phyloP scores from a whole-genome alignment of 2,797 vertebrate species.

The Intellagama lesueurii region DNA sequence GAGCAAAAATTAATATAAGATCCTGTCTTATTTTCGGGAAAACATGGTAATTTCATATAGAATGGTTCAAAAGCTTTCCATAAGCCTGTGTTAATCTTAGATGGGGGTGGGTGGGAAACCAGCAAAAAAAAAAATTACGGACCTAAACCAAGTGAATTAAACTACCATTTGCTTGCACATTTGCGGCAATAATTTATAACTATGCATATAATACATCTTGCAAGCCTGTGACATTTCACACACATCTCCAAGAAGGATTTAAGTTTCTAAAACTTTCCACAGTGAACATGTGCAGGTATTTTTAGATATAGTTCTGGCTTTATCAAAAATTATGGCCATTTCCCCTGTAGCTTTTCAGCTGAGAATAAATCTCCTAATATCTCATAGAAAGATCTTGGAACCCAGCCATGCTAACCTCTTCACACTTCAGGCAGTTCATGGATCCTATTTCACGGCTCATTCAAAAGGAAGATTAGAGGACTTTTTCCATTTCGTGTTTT shows the following conservation, averaged over 20 bases:
- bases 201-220: neutral
- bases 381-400: slow-evolving; percentile 40
- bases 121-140: neutral
- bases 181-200: neutral
- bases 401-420: slow-evolving; percentile 53
- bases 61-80: neutral
- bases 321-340: neutral
- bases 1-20: too few species aligned
- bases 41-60: neutral
- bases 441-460: slow-evolving; percentile 73
- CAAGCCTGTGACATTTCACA: neutral
- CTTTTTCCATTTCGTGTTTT: slow-evolving; percentile 63
- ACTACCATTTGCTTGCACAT: neutral
- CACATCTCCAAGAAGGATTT: slow-evolving; percentile 20
- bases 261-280: slow-evolving; percentile 22
- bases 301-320: slow-evolving; percentile 30
- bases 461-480: slow-evolving; percentile 68
- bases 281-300: neutral
- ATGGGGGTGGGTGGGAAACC: neutral
- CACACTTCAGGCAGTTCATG: slow-evolving; percentile 54
- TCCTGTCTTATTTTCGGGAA: too few species aligned
- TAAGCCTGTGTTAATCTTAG: neutral
- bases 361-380: slow-evolving; percentile 27
- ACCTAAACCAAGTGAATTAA: neutral
- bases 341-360: neutral